These are phyloP conservation scores for Caiman crocodilus DNA, from an alignment of 2,797 vertebrate species.

Conservation along the genomic window DNA sequence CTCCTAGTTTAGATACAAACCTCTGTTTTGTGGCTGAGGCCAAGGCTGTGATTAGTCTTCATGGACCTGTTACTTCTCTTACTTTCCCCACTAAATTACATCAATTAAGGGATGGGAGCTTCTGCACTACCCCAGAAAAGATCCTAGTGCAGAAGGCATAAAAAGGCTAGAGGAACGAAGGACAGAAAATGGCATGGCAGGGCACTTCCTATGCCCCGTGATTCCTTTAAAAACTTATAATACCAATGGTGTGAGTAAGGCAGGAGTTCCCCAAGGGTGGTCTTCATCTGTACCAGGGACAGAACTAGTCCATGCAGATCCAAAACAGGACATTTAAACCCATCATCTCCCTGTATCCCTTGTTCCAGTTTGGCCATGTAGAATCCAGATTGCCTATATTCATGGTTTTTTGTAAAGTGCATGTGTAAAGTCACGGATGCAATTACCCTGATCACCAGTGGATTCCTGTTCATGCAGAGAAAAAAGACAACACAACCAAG, in stretches of 20 bases:
- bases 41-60: neutral
- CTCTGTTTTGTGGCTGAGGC: accelerated
- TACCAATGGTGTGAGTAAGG: neutral
- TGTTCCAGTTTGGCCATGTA: neutral
- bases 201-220: accelerated
- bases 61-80: accelerated
- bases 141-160: neutral
- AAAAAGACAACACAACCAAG: too few species aligned
- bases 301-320: neutral
- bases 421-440: too few species aligned
- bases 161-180: neutral
- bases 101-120: neutral
- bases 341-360: neutral
- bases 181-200: neutral
- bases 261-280: accelerated
- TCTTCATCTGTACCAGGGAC: neutral
- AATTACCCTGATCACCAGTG: too few species aligned
- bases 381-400: neutral
- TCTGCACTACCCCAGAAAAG: accelerated
- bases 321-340: neutral
- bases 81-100: neutral
- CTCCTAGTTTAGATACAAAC: neutral
- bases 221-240: neutral
- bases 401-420: neutral
- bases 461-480: too few species aligned